Base-by-base conservation (phyloP, 2,888 invertebrate species). In the Pristionchus japonicus region DNA sequence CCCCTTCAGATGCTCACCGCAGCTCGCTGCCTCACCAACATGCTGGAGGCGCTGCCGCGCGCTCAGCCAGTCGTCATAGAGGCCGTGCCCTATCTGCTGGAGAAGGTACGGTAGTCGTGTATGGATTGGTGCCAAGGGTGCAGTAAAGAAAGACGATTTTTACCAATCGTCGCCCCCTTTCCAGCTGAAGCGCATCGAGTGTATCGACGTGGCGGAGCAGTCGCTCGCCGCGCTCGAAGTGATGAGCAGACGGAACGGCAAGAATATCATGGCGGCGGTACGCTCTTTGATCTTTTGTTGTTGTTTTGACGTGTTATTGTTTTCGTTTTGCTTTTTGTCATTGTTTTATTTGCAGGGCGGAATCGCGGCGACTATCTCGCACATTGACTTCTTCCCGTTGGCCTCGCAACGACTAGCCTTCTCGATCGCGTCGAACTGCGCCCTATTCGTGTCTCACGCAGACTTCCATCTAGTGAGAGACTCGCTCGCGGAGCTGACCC, bases 181-280 rank as follows among this genome's bases (percentile, higher is more conserved):
- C 82, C 88, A 98, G 95, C 96, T 99, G 88, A 98, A 98, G 95
- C 97, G 97, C 40, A 99, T 99, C 93, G 98, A 98, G 92, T 99
- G 99, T 95, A 99, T 99, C 97, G 99, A 99, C 95, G 99, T 99
- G 34, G 99, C 99, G 6, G 99, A 99, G 95, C 99, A 99, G 95
- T 97, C 98, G 91, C 96, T 99, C 90, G 98, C 98, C 9, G 99
- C 99, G 3, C 96, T 99, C 70, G 99, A 99, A 95, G 98, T 98
- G 97, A 96, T 99, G 86, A 99, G 98, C 0, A 96, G 98, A 23
- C 96, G 98, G 89, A 99, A 99, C 95, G 97, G 98, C 93, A 99
- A 99, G 95, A 96, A 98, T 70, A 99, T 99, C 92, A 95, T 99
- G 89, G 97, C 97, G 95, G 97, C 98, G 90, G 97, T 97, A n/a